Base-by-base conservation (phyloP, 2,888 invertebrate species). In the Aproaerema taeniolella region DNA sequence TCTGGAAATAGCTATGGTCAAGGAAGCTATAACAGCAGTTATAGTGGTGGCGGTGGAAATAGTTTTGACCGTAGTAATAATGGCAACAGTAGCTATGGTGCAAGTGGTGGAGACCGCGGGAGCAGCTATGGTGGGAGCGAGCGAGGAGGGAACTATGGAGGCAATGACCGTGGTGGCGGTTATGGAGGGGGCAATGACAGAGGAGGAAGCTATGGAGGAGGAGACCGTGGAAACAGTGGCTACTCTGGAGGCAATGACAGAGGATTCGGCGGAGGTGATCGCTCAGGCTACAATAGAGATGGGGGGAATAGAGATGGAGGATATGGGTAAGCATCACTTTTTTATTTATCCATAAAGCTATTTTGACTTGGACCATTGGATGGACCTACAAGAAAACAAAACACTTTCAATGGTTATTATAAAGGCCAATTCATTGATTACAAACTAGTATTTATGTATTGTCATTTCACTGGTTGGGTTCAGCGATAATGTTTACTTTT, bases 301-400 rank as follows among this genome's bases (percentile, higher is more conserved):
- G 88, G 89, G 65, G 89, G 81, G 70, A 89, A 67, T 83, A 88
- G 73, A 83, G 88, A 79, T 63, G 78, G 85, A 39, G 88, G 88
- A 67, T 89, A 78, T 76, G 89, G 90, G 90, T 90, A 73, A 89
- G 90, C 81, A 52, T 55, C 44, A 37, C 20, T 29, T 39, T 29
- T 12, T 39, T 38, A 20, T 28, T 36, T 36, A n/a, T n/a, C n/a
- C n/a, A n/a, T n/a, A n/a, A n/a, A n/a, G n/a, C n/a, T n/a, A n/a
- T n/a, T n/a, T n/a, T n/a, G n/a, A n/a, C n/a, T n/a, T n/a, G n/a
- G n/a, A n/a, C n/a, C n/a, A n/a, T n/a, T n/a, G n/a, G n/a, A n/a
- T n/a, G n/a, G n/a, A n/a, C n/a, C n/a, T n/a, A n/a, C n/a, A n/a
- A n/a, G n/a, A n/a, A 6, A 20, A 20, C 7, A 20, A 20, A 20